These are phyloP conservation scores for Sericinus montela DNA, from an alignment of 2,888 invertebrate species.

Conservation along the genomic window DNA sequence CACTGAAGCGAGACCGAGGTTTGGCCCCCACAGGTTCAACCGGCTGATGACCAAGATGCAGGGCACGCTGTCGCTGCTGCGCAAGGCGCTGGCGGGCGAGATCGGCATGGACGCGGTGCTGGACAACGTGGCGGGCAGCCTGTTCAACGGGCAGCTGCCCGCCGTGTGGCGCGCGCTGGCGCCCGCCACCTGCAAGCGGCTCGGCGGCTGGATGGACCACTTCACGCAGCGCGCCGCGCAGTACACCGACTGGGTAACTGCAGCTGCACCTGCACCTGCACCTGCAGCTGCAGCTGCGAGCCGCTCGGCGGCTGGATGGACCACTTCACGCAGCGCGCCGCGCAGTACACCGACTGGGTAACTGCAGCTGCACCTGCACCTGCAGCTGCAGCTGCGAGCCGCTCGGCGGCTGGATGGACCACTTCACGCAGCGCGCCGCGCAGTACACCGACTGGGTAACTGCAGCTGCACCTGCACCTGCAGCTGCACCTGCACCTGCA, in stretches of 20 bases:
- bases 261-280: too few relatives aligned
- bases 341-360: too few relatives aligned
- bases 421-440: slow-evolving; percentile 84
- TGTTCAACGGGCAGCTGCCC: slow-evolving; percentile 93
- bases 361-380: slow-evolving; percentile 90
- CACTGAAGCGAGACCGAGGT: too few relatives aligned
- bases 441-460: slow-evolving; percentile 89
- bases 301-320: too few relatives aligned
- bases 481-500: too few relatives aligned
- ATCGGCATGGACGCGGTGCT: slow-evolving; percentile 93
- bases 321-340: slow-evolving; percentile 86
- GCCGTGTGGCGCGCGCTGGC: slow-evolving; percentile 88
- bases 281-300: too few relatives aligned
- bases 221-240: slow-evolving; percentile 85
- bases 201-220: slow-evolving; percentile 95
- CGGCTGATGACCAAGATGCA: slow-evolving; percentile 85
- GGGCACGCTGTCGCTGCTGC: slow-evolving; percentile 84
- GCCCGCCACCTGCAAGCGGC: slow-evolving; percentile 90
- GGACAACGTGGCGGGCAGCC: slow-evolving; percentile 89
- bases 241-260: slow-evolving; percentile 87
- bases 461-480: too few relatives aligned
- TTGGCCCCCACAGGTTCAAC: slow-evolving; percentile 83
- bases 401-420: slow-evolving; percentile 93
- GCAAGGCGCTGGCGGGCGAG: slow-evolving; percentile 93
- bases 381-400: slow-evolving; percentile 90